Percentiles rank a stretch among this genome's conserved stretches.
Evolutionary conservation across 1,140 invertebrate species (phyloP).

Genomic region (Maniola jurtina): DNA sequence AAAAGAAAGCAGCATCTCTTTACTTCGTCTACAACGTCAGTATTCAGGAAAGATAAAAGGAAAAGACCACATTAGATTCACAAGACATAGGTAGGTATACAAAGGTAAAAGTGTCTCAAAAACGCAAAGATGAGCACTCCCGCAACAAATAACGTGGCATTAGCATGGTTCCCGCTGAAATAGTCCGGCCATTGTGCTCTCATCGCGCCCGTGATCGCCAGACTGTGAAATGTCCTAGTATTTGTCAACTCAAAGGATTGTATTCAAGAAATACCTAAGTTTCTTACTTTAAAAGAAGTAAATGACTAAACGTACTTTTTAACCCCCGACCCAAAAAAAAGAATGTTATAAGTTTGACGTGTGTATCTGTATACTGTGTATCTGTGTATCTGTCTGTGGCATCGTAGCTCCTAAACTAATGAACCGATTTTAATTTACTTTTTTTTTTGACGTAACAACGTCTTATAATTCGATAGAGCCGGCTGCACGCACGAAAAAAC

Average conservation of each 20-base stretch:
- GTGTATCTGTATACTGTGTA: too few species aligned
- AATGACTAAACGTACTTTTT: not conserved
- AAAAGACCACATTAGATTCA: not conserved
- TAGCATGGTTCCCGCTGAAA: constrained; percentile 30
- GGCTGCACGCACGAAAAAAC: too few species aligned
- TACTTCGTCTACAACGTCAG: not conserved
- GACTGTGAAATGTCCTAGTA: constrained; percentile 68
- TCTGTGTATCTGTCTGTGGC: too few species aligned
- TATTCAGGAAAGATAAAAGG: not conserved
- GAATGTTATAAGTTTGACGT: too few species aligned
- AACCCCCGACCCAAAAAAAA: too few species aligned
- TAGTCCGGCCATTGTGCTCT: constrained; percentile 31
- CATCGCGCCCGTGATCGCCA: constrained; percentile 44
- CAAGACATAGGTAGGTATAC: too few species aligned
- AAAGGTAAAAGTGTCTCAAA: constrained; percentile 1
- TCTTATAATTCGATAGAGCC: too few species aligned
- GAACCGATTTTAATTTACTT: too few species aligned
- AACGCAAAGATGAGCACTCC: constrained; percentile 12
- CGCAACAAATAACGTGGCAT: constrained; percentile 36
- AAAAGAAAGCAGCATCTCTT: not conserved
- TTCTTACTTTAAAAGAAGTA: not conserved
- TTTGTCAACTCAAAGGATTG: constrained; percentile 58
- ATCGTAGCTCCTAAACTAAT: too few species aligned
- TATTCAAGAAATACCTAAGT: constrained; percentile 22
- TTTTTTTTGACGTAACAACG: too few species aligned